Evolutionary conservation across 2,888 invertebrate genomes (phyloP), one percentile per base, ranked within the genome.

Genomic region (Dryadula phaetusa): DNA sequence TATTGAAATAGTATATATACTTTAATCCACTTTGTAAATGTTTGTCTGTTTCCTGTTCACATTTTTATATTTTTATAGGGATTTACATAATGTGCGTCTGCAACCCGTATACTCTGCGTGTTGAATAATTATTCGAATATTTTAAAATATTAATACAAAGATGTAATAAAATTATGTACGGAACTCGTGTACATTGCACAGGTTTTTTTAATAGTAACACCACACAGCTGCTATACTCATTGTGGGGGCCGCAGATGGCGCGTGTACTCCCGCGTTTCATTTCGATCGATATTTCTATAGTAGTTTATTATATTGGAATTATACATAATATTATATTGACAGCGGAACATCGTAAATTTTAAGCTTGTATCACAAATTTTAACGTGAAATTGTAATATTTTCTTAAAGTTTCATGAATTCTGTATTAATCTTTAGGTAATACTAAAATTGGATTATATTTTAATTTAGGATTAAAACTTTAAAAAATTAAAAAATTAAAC

Each of bases 171-270:
- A 32, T 44, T 49, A 22, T 34, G 25, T 64, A 62, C 70, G 62
- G 70, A 70, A 70, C 67, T 66, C 47, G 54, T 56, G 46, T 60
- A 32, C 37, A 7, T 28, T 46, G 58, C 52, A 54, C 60, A 64
- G 52, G 66, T 62, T 70, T 58, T 67, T 67, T 67, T 62, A 64
- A 64, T 70, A 70, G 70, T 60, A 18, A 49, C 56, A 64, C 62
- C 34, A 58, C n/a, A 69, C 91, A 91, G 91, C 91, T 91, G 91
- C 87, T 77, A 78, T 82, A 85, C 86, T 88, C 88, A 85, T 86
- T 88, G 89, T 86, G 89, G 91, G 90, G 90, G 88, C 84, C 83
- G 91, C 92, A 91, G 90, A 91, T 91, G 91, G 85, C 83, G 79
- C 85, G 84, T 83, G 84, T 81, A 78, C 75, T 77, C 82, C 78